These are phyloP conservation scores for Camponotus fellah DNA, from an alignment of 2,888 invertebrate genomes.

Conservation along the genomic window DNA sequence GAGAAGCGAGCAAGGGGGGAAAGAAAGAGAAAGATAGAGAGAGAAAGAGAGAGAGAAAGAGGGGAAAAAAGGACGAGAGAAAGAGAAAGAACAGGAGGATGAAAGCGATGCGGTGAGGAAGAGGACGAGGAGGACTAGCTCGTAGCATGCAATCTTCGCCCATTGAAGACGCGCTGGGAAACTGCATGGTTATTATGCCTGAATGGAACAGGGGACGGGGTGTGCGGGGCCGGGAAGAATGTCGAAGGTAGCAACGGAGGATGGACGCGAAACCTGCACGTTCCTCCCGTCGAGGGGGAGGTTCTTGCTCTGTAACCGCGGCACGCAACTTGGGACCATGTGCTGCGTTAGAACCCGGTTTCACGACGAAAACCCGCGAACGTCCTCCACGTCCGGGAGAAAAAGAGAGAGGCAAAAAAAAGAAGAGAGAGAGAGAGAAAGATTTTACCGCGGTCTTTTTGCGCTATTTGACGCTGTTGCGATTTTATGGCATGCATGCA, in stretches of 20 bases:
- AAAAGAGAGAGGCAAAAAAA: neutral
- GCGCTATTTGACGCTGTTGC: conserved; percentile 32
- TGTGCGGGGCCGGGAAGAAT: conserved; percentile 75
- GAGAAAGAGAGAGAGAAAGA: conserved; percentile 50
- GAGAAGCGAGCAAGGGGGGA: conserved; percentile 62
- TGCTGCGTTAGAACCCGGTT: conserved; percentile 57
- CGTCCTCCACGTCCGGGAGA: conserved; percentile 30
- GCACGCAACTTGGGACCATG: conserved; percentile 76
- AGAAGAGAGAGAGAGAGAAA: neutral
- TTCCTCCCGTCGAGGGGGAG: conserved; percentile 75
- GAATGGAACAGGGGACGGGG: conserved; percentile 82
- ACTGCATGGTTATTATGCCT: conserved; percentile 85
- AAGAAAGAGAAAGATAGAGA: conserved; percentile 59
- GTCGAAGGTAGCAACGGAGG: conserved; percentile 77
- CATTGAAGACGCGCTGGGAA: conserved; percentile 86
- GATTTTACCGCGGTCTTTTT: conserved; percentile 28
- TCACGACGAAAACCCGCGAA: conserved; percentile 60
- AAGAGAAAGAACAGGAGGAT: conserved; percentile 36
- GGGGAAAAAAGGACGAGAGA: conserved; percentile 40
- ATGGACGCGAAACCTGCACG: conserved; percentile 77
- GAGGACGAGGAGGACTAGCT: conserved; percentile 76
- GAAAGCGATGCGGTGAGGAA: conserved; percentile 65
- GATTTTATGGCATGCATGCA: conserved; percentile 55
- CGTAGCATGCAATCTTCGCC: conserved; percentile 85
- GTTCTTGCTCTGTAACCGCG: conserved; percentile 79